Evolutionary conservation across 2,797 vertebrate genomes (phyloP).

Genomic region (Pantherophis vulpinus): DNA sequence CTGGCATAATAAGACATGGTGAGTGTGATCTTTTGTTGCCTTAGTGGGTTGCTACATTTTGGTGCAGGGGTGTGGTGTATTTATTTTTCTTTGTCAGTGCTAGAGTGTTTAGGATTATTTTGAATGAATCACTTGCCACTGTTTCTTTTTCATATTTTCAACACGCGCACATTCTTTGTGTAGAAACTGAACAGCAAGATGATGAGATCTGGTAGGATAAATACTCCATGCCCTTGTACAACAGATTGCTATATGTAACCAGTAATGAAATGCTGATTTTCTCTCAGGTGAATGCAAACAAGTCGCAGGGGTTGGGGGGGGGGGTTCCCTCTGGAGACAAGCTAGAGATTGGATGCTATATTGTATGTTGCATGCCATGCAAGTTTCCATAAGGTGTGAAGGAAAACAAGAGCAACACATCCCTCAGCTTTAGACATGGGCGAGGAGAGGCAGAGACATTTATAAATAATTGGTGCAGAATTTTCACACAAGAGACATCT

Average conservation of each 20-base stretch:
- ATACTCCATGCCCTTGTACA: slow-evolving; percentile 42
- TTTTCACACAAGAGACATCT: slow-evolving; percentile 41
- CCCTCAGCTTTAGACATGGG: slow-evolving; percentile 25
- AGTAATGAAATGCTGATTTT: slow-evolving; percentile 23
- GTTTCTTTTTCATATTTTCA: neutral
- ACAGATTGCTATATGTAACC: slow-evolving; percentile 44
- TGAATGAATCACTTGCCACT: slow-evolving; percentile 25
- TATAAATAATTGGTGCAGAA: slow-evolving; percentile 18
- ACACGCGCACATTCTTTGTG: neutral
- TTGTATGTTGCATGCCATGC: slow-evolving; percentile 28
- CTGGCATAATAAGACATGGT: slow-evolving; percentile 48
- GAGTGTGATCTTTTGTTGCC: slow-evolving; percentile 55
- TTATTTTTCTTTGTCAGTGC: slow-evolving; percentile 37
- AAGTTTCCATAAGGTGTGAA: neutral
- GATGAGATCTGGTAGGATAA: slow-evolving; percentile 40
- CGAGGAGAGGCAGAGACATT: neutral
- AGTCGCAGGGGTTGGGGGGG: neutral
- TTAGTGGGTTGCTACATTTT: slow-evolving; percentile 20
- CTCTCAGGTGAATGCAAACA: slow-evolving; percentile 42
- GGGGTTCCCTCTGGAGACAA: neutral
- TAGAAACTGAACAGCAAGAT: slow-evolving; percentile 31
- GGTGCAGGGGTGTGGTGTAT: slow-evolving; percentile 43
- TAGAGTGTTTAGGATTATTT: neutral
- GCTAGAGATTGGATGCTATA: neutral
- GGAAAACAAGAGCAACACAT: neutral